Evolutionary conservation across 1,140 invertebrate genomes (phyloP).

Genomic region (Rhopalosiphum padi): DNA sequence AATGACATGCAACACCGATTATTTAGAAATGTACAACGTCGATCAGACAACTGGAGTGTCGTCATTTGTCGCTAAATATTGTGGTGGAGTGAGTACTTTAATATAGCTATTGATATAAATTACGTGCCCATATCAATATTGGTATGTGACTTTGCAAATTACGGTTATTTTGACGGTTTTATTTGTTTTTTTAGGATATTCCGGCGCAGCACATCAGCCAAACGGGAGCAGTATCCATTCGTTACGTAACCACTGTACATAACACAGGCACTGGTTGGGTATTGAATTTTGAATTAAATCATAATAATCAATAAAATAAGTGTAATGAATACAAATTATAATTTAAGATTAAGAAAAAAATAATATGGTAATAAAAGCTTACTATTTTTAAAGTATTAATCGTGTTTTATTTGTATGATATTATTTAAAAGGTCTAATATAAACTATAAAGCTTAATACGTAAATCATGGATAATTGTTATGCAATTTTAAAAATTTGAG

Average conservation of each 20-base stretch:
- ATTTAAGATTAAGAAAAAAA: background rate
- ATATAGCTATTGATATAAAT: background rate
- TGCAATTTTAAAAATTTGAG: no score
- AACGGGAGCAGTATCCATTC: slow-evolving; percentile 32
- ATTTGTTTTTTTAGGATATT: background rate
- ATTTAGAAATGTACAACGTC: slow-evolving; percentile 27
- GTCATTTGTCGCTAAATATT: slow-evolving; percentile 48
- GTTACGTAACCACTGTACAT: background rate
- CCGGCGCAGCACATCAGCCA: background rate
- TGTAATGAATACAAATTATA: background rate
- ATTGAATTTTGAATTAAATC: background rate
- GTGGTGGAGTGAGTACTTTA: background rate
- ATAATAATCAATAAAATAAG: background rate
- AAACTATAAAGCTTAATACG: background rate
- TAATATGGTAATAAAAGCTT: background rate
- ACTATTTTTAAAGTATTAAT: background rate
- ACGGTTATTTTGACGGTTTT: background rate
- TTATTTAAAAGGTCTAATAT: background rate
- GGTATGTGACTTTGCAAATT: background rate
- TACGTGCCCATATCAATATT: background rate
- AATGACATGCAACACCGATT: background rate
- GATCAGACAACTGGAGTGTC: background rate
- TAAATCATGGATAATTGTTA: no score
- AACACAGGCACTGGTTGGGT: background rate
- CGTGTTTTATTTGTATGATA: background rate